Evolutionary conservation across 2,888 invertebrate genomes (phyloP), one percentile per base, ranked within the genome.

Genomic region (Osmoderma eremita): DNA sequence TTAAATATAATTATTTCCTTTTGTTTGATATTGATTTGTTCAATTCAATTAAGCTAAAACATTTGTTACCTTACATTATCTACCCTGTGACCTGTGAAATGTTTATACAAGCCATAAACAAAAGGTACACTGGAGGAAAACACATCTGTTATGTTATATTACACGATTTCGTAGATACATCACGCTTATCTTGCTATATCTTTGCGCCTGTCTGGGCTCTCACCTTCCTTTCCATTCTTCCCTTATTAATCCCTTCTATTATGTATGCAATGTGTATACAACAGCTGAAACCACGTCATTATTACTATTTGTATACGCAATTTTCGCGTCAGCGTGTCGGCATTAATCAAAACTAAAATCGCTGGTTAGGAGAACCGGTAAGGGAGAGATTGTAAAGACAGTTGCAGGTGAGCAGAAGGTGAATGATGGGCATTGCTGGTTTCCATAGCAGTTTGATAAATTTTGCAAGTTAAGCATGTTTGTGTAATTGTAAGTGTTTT

Each of bases 321-420:
- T 72, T 74, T 72, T 70, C 68, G 71, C 69, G 72, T 71, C 74
- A 72, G 71, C 73, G 72, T 73, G 73, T 61, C 71, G 71, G 71
- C 72, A 75, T 76, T 74, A 75, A 75, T 76, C 75, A 76, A 75
- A 75, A 75, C 72, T 73, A 70, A 68, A 67, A 67, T 30, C 12
- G 42, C 8, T 12, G 20, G 36, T 53, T 30, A 39, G 6, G 17
- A 17, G n/a, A 53, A 42, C 2, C 15, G 53, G 18, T 18, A 20
- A 20, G n/a, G n/a, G n/a, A 20, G 6, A 42, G 17, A 3, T 42
- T 42, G 17, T 15, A 51, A 51, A 51, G 13, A 13, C 24, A n/a
- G 20, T 12, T 18, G 20, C 13, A 54, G 39, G 54, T 54, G 50
- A n/a, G 20, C 20, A 48, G 20, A 45, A 54, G 39, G 54, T 54